phyloP scores from a whole-genome alignment of 2,888 invertebrate species.

The Sympetrum striolatum region DNA sequence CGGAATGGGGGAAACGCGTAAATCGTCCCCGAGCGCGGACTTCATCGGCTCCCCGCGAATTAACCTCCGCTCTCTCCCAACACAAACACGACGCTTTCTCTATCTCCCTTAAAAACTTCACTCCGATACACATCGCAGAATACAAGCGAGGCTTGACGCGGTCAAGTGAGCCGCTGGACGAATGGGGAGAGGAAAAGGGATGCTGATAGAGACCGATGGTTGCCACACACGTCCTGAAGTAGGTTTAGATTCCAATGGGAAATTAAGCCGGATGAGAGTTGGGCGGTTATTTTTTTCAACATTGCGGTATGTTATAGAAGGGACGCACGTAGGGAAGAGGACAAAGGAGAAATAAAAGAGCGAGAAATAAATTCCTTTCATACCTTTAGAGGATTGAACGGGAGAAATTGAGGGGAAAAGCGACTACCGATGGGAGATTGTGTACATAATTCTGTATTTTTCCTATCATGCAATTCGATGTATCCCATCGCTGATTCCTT shows the following conservation, averaged over 20 bases:
- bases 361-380: not conserved
- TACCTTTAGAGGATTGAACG: not conserved
- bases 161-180: not conserved
- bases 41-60: slow-evolving; percentile 39
- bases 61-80: slow-evolving; percentile 15
- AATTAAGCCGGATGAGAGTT: not conserved
- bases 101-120: slow-evolving; percentile 3
- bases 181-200: not conserved
- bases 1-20: not conserved
- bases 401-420: not conserved
- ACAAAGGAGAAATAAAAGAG: not conserved
- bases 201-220: not conserved
- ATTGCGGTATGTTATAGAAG: not conserved
- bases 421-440: not conserved
- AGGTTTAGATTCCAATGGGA: not conserved
- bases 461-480: no score
- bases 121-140: slow-evolving; percentile 9
- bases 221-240: not conserved
- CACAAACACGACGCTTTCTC: not conserved
- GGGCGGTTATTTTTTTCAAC: not conserved
- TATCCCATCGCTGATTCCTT: no score
- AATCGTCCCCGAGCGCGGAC: slow-evolving; percentile 28
- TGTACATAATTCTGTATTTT: not conserved
- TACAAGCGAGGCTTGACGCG: slow-evolving; percentile 23
- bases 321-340: not conserved